Evolutionary conservation across 2,797 vertebrate genomes (phyloP), one percentile per base, ranked within the genome.

Genomic region (Gadopsis bispinosus): DNA sequence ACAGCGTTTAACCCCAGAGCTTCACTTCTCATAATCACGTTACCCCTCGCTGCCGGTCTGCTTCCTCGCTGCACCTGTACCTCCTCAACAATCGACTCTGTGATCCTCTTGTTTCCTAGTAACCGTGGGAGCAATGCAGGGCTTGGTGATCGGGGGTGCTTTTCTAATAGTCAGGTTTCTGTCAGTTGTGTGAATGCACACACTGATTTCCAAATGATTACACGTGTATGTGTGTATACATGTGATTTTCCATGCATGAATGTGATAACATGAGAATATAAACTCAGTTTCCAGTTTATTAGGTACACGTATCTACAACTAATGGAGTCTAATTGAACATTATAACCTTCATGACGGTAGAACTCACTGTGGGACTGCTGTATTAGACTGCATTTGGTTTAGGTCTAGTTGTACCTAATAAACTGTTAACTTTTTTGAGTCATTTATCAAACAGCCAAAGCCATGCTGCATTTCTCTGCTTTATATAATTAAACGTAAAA

Each of bases 41-140:
- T 70, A 50, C 73, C 47, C 70, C n/a, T 53, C 56, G 13, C 79
- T 73, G 77, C 22, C 26, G 11, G 41, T 73, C 69, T 73, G 84
- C 72, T 81, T 72, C 79, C 51, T 82, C 13, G 8, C 69, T 31
- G 70, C 80, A 75, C 79, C 87, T 87, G 68, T 70, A 66, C 73
- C 72, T 68, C 78, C 69, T 75, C 77, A 60, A 53, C 83, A 71
- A 68, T 26, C 69, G 16, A 59, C 87, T 73, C 72, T 9, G 53
- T 4, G 61, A 82, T 81, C 83, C 81, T 86, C 86, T 73, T 75
- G 93, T 95, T 93, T 93, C 94, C 93, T 94, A 95, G 94, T 94
- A 94, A 95, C 94, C 80, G 89, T 79, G 74, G 77, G 79, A 85
- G 74, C 43, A 77, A 76, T 47, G 63, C 16, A 55, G 81, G 73